Evolutionary conservation across 1,140 invertebrate species (phyloP).

Genomic region (Polypedilum pembai): DNA sequence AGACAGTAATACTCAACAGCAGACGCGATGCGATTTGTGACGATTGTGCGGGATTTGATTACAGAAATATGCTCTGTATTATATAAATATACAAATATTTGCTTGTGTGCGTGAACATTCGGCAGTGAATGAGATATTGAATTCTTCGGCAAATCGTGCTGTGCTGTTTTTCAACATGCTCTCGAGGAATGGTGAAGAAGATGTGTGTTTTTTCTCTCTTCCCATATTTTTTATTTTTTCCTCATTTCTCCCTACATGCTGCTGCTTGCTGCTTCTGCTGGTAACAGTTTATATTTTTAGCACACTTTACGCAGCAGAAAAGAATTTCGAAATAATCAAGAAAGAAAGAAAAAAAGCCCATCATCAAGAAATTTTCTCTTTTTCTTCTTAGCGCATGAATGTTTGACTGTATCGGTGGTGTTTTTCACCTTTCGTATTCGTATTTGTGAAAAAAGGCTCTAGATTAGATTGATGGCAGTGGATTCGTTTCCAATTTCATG

Average conservation of each 20-base stretch:
- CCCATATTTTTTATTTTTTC: neutral
- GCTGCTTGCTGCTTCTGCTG: neutral
- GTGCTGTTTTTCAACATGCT: slow-evolving; percentile 15
- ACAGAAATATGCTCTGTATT: neutral
- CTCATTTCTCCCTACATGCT: neutral
- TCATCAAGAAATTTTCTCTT: neutral
- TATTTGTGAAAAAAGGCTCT: neutral
- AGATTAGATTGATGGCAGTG: too few relatives aligned
- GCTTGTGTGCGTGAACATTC: neutral
- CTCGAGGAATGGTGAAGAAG: slow-evolving; percentile 26
- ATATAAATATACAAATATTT: neutral
- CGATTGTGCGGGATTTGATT: slow-evolving; percentile 1
- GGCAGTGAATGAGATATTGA: neutral
- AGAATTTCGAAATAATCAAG: slow-evolving; percentile 14
- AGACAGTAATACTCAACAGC: neutral
- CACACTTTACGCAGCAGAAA: neutral
- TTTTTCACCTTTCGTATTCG: neutral
- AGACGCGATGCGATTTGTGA: neutral
- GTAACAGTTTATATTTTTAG: slow-evolving; percentile 21
- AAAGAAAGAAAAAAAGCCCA: slow-evolving; percentile 22
- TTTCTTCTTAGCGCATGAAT: neutral
- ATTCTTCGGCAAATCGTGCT: neutral
- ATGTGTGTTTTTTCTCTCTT: neutral
- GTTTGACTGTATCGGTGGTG: neutral
- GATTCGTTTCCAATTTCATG: too few relatives aligned